Evolutionary conservation across 2,888 invertebrate species (phyloP).

Genomic region (Himalopsyche kuldschensis): DNA sequence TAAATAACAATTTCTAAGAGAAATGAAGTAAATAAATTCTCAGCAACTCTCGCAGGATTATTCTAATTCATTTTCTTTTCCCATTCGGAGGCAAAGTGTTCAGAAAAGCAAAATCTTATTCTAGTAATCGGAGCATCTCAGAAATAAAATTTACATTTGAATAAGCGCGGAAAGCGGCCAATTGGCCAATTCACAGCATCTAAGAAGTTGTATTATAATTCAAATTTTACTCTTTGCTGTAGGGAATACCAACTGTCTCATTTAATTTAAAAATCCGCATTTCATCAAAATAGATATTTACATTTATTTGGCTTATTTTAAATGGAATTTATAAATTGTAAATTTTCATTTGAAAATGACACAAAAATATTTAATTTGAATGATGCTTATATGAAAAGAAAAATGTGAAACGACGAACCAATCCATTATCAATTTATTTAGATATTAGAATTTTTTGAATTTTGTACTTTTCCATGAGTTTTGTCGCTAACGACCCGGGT

Average conservation of each 20-base stretch:
- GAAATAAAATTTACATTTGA: conserved; percentile 33
- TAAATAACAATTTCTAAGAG: not conserved
- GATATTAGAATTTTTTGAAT: too few species aligned
- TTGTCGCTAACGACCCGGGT: too few species aligned
- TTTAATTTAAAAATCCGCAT: too few species aligned
- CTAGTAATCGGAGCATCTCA: not conserved
- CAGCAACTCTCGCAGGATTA: not conserved
- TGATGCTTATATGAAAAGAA: too few species aligned
- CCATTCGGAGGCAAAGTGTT: not conserved
- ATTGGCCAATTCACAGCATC: conserved; percentile 23
- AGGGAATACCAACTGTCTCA: not conserved
- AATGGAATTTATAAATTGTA: too few species aligned
- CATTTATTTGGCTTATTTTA: too few species aligned
- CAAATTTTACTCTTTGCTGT: conserved; percentile 11
- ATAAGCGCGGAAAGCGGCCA: conserved; percentile 26
- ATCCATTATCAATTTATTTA: too few species aligned
- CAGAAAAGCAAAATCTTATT: not conserved
- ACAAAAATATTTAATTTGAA: too few species aligned
- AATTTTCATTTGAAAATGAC: too few species aligned
- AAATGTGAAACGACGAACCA: too few species aligned
- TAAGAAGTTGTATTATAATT: conserved; percentile 28
- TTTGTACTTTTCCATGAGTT: too few species aligned
- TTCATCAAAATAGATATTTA: too few species aligned
- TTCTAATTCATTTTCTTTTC: not conserved
- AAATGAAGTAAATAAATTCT: not conserved